A percentile compares a stretch with the other conserved stretches of the same genome.
phyloP scores from a whole-genome alignment of 2,113 vertebrate genomes.

The Okapia johnstoni region DNA sequence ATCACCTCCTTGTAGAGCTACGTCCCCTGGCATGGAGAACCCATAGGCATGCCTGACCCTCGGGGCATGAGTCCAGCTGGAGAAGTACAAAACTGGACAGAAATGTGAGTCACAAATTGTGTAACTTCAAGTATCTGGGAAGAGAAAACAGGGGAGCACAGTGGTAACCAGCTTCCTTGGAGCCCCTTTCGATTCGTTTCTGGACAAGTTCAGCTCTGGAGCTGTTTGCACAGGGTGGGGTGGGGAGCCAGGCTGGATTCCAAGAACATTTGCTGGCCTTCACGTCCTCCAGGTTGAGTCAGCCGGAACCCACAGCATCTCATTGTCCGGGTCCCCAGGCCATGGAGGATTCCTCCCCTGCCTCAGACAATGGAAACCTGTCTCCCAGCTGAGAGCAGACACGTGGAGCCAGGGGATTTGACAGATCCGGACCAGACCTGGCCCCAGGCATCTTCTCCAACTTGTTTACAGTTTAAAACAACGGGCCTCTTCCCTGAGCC shows the following conservation, averaged over 20 bases:
- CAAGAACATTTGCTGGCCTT: background rate
- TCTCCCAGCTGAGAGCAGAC: background rate
- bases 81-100: background rate
- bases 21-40: accelerated
- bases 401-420: background rate
- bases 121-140: background rate
- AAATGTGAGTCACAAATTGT: background rate
- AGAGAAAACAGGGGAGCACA: background rate
- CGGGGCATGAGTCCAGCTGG: background rate
- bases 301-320: background rate
- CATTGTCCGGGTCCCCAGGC: background rate
- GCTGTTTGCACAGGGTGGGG: background rate
- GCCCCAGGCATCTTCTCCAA: background rate
- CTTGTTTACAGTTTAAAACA: background rate
- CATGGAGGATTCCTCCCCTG: background rate
- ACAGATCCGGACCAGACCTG: background rate
- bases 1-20: background rate
- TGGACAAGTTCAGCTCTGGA: background rate
- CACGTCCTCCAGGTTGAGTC: background rate
- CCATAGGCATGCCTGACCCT: accelerated
- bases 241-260: background rate
- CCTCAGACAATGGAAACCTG: background rate
- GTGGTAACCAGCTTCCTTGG: background rate
- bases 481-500: background rate
- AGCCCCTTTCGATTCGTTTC: background rate